Percentiles rank a stretch among this genome's conserved stretches.
phyloP scores from a whole-genome alignment of 2,113 vertebrate species.

The Agapornis roseicollis region DNA sequence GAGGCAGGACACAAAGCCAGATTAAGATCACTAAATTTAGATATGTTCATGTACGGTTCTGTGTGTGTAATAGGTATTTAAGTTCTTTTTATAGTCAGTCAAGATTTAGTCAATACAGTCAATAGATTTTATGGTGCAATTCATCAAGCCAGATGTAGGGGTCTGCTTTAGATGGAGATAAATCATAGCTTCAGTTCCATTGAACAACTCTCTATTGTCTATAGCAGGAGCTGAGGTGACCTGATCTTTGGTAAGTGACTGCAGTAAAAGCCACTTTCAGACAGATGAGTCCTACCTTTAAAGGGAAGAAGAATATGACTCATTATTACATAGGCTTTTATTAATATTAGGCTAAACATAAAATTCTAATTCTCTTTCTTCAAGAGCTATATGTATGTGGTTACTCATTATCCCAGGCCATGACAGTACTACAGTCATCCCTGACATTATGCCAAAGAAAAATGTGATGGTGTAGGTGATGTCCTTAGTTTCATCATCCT shows the following conservation, averaged over 20 bases:
- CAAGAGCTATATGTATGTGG: neutral
- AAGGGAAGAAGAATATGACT: neutral
- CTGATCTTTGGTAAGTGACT: neutral
- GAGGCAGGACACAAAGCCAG: neutral
- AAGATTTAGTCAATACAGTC: neutral
- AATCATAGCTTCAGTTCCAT: neutral
- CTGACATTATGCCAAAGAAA: neutral
- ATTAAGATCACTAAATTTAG: neutral
- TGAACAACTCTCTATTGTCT: neutral
- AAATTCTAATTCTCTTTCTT: neutral
- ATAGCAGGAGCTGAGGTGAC: neutral
- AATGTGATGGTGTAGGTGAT: neutral
- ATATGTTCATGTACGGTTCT: accelerated
- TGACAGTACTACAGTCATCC: neutral
- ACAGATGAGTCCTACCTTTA: neutral
- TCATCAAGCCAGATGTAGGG: neutral
- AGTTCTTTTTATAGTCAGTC: neutral
- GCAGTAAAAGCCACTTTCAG: neutral
- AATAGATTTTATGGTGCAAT: neutral
- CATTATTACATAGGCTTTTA: neutral
- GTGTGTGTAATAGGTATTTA: neutral
- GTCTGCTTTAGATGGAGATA: neutral
- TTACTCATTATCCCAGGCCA: neutral
- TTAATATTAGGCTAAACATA: neutral
- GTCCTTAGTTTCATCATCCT: neutral